A percentile compares a stretch with the other conserved stretches of the same genome.
These are phyloP conservation scores for Ooceraea biroi DNA, from an alignment of 1,140 invertebrate genomes.

Conservation along the genomic window DNA sequence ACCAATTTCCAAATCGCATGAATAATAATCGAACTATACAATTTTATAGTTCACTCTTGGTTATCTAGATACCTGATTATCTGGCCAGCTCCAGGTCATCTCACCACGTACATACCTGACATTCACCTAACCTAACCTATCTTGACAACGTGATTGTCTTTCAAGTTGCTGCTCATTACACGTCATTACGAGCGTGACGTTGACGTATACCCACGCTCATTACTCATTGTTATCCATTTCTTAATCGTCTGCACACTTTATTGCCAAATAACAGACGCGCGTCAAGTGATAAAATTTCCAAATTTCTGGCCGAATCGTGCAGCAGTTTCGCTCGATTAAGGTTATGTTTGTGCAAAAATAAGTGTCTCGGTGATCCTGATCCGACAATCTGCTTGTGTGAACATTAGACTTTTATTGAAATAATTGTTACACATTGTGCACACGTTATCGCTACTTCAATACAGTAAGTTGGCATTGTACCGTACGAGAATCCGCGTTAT, in stretches of 20 bases:
- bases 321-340: neutral
- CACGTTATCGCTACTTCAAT: neutral
- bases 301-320: neutral
- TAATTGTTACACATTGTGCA: neutral
- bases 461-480: neutral
- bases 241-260: slow-evolving; percentile 14
- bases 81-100: too few species aligned
- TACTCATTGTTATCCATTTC: neutral
- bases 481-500: too few species aligned
- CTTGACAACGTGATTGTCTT: neutral
- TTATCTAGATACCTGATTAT: too few species aligned
- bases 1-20: too few species aligned
- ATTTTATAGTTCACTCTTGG: too few species aligned
- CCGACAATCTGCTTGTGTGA: neutral
- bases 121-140: neutral
- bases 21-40: too few species aligned
- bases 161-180: slow-evolving; percentile 17
- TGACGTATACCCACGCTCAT: neutral
- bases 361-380: neutral
- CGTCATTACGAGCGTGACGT: slow-evolving; percentile 49
- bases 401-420: slow-evolving; percentile 10
- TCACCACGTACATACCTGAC: too few species aligned
- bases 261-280: neutral
- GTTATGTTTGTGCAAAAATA: slow-evolving; percentile 20
- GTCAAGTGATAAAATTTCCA: neutral